Base-by-base conservation (phyloP, 2,888 invertebrate genomes). In the Anthrax anthrax region DNA sequence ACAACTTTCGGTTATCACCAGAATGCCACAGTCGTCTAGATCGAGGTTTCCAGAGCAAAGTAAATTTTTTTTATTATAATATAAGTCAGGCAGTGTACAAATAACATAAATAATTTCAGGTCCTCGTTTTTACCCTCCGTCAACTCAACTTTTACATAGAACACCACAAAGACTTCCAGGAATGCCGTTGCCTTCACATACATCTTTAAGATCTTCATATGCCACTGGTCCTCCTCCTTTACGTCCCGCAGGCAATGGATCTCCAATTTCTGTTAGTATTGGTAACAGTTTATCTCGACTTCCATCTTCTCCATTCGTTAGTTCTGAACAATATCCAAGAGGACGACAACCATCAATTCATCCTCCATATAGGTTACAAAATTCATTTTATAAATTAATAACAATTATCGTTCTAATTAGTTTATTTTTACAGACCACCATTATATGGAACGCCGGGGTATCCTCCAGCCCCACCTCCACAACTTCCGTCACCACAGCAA, bases 1-100 rank as follows among this genome's bases (percentile, higher is more conserved):
- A 2, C 68, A 72, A 32, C 70, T 74, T 1, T 78, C 78, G 37
- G 77, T 79, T 9, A 78, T 79, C 40, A 77, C 77, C 10, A 68
- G 77, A 53, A 76, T 79, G 75, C 67, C 78, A 39, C 76, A 76
- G 54, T 51, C 57, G 23, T 51, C 56, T 5, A 56, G 55, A 29
- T 42, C 50, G 43, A 45, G 54, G 40, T 51, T 50, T 34, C 23
- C 56, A 23, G 61, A 60, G 32, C 56, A 52, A 53, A 57, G 60
- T 60, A 54, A 52, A 47, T 44, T 41, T 42, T n/a, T n/a, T 23
- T 8, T 23, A 23, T 6, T 23, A 8, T 23, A 23, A 8, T 6
- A 23, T 6, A 23, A 23, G 4, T 23, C 5, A 23, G 8, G 8
- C 23, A 23, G 8, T 6, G 23, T 23, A 23, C 8, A 6, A 6